Evolutionary conservation across 2,888 invertebrate genomes (phyloP), one percentile per base, ranked within the genome.

Genomic region (Phrixothrix hirtus): DNA sequence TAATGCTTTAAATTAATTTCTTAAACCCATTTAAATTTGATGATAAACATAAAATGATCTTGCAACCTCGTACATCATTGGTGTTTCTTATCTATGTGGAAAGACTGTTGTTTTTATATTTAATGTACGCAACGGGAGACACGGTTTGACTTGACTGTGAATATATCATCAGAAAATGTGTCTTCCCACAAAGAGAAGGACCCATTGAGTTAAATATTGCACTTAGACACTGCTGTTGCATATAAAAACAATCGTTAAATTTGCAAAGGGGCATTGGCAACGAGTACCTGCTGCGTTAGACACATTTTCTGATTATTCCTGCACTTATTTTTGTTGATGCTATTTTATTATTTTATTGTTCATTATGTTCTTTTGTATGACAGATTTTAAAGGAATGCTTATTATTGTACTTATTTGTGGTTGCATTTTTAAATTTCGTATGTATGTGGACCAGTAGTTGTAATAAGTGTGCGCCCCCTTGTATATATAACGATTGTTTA

Each of bases 161-260:
- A 54, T n/a, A n/a, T 45, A 32, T 27, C 31, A 83, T 87, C 88
- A 88, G 88, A 88, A 89, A 89, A 89, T 89, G 88, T 89, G 88
- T 84, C 84, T 84, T 83, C 82, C 83, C 81, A 86, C 86, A 84
- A 82, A 79, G 79, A 81, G 75, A 79, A 79, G 78, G 80, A 80
- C 71, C 70, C 71, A 68, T 64, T 79, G 79, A 80, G 80, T 82
- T 82, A 81, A 80, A 82, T 81, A 65, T 77, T 78, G 79, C 75
- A 78, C 72, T 70, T 70, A 52, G 76, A 81, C 81, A 81, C 77
- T 74, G 75, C 73, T 75, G 75, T 71, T 71, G 66, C 59, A 60
- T 53, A 38, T 11, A 47, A 63, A 61, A 66, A 73, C 70, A 70
- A 71, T 72, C 71, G 73, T 72, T 69, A 61, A 58, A 67, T 67